Evolutionary conservation across 1,140 invertebrate genomes (phyloP), one percentile per base, ranked within the genome.

Genomic region (Drosophila pandora): DNA sequence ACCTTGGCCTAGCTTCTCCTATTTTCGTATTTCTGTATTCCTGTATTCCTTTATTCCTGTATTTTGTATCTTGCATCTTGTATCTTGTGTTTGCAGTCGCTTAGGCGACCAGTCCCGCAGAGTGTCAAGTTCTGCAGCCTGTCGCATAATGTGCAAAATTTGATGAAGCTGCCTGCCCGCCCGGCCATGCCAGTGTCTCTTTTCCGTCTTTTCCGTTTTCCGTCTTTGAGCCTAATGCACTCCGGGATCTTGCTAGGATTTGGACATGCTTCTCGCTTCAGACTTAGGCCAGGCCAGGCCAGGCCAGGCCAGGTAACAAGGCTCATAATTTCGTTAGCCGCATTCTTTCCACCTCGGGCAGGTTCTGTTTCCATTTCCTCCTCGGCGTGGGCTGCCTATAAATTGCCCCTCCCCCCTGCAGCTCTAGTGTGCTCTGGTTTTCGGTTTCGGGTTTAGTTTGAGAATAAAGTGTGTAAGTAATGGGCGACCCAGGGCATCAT

Each of bases 141-240:
- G 83, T 88, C 83, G 83, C 83, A 88, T 88, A 88, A 88, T 83
- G 76, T 88, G 79, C 63, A 62, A 88, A 88, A 88, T 88, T 88
- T 88, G 83, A 85, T 85, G 81, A 85, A 87, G 82, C 88, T 77
- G 53, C 58, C 67, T 37, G 34, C 9, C 34, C 17, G 17, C 17
- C 10, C 10, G 10, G 34, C 34, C 34, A 12, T 10, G 10, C 34
- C 41, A 7, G 41, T n/a, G 12, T 37, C 34, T 37, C 34, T n/a
- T 37, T 17, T 17, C 17, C 34, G 34, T 37, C 17, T 17, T 57
- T 34, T 52, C 48, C 32, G 17, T 30, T n/a, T 50, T 21, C 47
- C 25, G 43, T 45, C 32, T 37, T 22, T 32, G n/a, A 10, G 54
- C 75, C 55, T 78, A 77, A 77, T 77, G 74, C 74, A 58, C 60